A percentile compares a stretch with the other conserved stretches of the same genome.
Conservation (phyloP, 30 jellyfish, hydroid and myxozoan genomes). For the Rhopilema esculentum region DNA sequence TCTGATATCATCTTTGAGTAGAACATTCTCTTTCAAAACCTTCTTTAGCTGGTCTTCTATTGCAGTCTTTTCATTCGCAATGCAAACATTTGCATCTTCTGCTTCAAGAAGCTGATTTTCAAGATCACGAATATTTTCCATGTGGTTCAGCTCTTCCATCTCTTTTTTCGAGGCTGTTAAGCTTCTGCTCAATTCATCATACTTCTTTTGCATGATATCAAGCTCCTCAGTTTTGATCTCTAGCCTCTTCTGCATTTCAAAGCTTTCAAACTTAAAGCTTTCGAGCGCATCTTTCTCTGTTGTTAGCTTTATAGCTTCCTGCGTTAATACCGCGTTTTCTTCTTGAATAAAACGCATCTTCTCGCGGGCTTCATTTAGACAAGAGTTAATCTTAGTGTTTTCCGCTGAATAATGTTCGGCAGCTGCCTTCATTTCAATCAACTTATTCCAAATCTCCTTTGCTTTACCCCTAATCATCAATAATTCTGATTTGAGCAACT, state of each 20-base stretch:
- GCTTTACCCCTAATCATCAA: neutral
- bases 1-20: constrained; percentile 8
- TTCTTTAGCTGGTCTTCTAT: constrained; percentile 21
- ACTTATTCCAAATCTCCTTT: neutral
- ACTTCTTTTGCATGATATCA: neutral
- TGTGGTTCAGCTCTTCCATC: neutral
- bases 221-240: neutral
- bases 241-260: neutral
- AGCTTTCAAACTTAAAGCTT: neutral
- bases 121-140: neutral
- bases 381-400: neutral
- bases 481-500: neutral
- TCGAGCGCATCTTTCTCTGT: neutral
- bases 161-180: neutral
- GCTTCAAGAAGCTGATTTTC: neutral
- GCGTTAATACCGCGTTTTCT: neutral
- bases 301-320: neutral
- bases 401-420: neutral
- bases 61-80: neutral
- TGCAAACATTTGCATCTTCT: neutral
- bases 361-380: neutral
- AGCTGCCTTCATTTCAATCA: neutral
- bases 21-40: neutral
- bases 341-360: neutral
- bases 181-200: neutral